phyloP scores from a whole-genome alignment of 2,113 vertebrate genomes.

The Sitta europaea region DNA sequence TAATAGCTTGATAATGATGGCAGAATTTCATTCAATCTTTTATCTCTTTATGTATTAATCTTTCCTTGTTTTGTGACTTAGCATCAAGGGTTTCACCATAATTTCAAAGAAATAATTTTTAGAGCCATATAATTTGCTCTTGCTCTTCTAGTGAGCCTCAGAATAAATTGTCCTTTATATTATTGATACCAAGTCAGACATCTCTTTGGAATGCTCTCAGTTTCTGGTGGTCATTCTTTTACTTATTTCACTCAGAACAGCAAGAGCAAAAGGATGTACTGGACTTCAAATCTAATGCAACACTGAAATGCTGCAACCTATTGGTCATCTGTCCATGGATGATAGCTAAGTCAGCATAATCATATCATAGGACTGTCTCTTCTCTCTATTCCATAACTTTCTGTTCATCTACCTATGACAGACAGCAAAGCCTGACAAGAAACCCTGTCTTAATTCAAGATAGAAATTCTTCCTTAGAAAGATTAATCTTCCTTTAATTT shows the following conservation, averaged over 20 bases:
- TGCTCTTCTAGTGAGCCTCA: background rate
- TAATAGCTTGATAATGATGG: background rate
- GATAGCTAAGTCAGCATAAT: background rate
- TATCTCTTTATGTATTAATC: background rate
- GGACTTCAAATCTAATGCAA: background rate
- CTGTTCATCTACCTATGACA: background rate
- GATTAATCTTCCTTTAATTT: too few relatives aligned
- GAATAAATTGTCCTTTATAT: background rate
- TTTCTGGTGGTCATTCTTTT: background rate
- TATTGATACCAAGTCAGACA: background rate
- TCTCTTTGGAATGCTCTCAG: background rate
- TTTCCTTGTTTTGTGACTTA: background rate
- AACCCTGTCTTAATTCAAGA: background rate
- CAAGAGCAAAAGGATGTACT: background rate
- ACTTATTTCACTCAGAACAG: background rate
- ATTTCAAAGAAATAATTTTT: background rate
- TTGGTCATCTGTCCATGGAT: background rate
- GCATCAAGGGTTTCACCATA: background rate
- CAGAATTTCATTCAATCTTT: background rate
- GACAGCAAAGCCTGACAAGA: background rate
- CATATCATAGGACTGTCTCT: background rate
- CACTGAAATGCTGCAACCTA: background rate
- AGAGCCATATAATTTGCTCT: background rate
- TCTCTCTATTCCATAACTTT: background rate
- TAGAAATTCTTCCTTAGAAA: background rate